phyloP scores from a whole-genome alignment of 2,113 vertebrate genomes.

The Silurus asotus region DNA sequence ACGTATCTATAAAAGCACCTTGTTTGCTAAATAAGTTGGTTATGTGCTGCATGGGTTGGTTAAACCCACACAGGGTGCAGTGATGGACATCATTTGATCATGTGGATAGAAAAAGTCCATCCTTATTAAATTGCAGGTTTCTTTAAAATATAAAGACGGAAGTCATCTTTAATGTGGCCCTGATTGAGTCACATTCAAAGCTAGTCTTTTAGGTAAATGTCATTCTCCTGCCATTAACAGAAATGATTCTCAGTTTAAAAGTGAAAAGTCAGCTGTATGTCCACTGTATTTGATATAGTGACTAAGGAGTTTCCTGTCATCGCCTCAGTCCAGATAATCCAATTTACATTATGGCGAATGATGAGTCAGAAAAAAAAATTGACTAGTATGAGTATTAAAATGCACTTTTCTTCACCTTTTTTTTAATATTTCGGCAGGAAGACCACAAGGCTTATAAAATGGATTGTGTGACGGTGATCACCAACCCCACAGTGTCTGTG shows the following conservation, averaged over 20 bases:
- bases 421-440: background rate
- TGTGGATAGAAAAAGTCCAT: too few species aligned
- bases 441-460: conserved; percentile 55
- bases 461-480: conserved; percentile 69
- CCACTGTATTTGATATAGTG: too few species aligned
- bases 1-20: background rate
- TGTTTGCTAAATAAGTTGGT: background rate
- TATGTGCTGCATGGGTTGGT: too few species aligned
- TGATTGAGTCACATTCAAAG: too few species aligned
- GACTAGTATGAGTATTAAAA: background rate
- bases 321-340: background rate
- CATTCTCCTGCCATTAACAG: too few species aligned
- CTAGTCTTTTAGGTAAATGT: too few species aligned
- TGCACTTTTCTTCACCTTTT: background rate
- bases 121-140: too few species aligned
- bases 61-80: background rate
- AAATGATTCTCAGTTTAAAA: too few species aligned
- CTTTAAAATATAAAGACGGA: too few species aligned
- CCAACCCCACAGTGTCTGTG: conserved; percentile 75
- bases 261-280: too few species aligned
- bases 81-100: too few species aligned
- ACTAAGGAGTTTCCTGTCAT: background rate
- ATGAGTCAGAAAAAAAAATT: background rate
- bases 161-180: too few species aligned
- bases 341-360: background rate